These are phyloP conservation scores for Dasypus novemcinctus DNA, from an alignment of 2,113 vertebrate species.

Conservation along the genomic window DNA sequence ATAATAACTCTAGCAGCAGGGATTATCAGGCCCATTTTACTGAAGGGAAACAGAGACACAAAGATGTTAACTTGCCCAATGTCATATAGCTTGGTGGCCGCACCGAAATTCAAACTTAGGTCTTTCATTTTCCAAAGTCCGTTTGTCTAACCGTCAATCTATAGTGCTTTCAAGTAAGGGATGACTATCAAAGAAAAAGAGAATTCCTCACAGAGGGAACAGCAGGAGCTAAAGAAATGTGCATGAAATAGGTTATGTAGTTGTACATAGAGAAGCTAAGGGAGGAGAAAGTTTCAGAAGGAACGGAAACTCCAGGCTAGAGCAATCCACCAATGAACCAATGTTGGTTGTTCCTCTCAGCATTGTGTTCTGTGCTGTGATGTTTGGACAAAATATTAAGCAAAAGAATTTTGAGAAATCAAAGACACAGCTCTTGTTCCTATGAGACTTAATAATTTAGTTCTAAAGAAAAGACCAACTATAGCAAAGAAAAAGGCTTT, in stretches of 20 bases:
- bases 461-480: neutral
- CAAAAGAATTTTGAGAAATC: conserved; percentile 25
- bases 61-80: neutral
- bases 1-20: neutral
- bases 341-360: neutral
- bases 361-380: neutral
- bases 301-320: neutral
- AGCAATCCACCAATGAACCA: neutral
- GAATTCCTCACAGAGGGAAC: neutral
- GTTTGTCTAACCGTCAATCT: neutral
- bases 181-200: neutral
- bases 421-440: neutral
- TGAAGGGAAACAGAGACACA: neutral
- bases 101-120: neutral
- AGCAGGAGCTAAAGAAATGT: neutral
- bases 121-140: neutral
- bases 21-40: neutral
- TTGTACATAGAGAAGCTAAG: neutral
- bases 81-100: neutral
- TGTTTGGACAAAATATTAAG: neutral
- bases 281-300: neutral
- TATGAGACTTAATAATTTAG: neutral
- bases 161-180: neutral
- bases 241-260: neutral
- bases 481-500: neutral